These are phyloP conservation scores for Hydriomena furcata DNA, from an alignment of 2,888 invertebrate genomes.

Conservation along the genomic window DNA sequence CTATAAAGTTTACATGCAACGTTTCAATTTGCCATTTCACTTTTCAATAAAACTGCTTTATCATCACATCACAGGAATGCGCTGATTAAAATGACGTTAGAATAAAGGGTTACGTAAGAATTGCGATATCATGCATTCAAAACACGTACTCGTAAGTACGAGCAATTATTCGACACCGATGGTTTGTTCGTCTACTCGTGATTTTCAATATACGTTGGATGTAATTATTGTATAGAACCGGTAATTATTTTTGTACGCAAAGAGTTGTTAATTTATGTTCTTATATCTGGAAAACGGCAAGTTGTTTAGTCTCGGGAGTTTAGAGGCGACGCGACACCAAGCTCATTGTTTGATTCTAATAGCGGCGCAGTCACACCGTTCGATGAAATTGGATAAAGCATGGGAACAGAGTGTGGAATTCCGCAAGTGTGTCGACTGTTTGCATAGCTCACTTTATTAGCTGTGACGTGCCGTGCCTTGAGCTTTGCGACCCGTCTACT, in stretches of 20 bases:
- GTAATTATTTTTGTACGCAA: no score
- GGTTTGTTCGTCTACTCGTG: no score
- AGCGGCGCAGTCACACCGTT: constrained; percentile 65
- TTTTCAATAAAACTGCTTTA: constrained; percentile 28
- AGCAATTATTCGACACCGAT: background rate
- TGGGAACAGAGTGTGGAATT: constrained; percentile 77
- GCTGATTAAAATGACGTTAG: constrained; percentile 47
- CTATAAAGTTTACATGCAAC: constrained; percentile 7
- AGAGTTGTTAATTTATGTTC: constrained; percentile 32
- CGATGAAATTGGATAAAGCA: constrained; percentile 81
- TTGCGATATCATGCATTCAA: constrained; percentile 55
- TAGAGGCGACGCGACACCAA: constrained; percentile 67
- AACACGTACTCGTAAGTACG: constrained; percentile 41
- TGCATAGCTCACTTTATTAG: constrained; percentile 80
- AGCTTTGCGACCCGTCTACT: constrained; percentile 58
- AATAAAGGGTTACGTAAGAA: constrained; percentile 57
- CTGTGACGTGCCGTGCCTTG: constrained; percentile 60
- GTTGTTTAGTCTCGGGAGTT: constrained; percentile 62
- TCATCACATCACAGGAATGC: constrained; percentile 61
- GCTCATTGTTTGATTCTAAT: constrained; percentile 74
- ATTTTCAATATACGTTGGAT: background rate
- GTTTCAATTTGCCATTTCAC: constrained; percentile 10
- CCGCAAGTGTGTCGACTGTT: constrained; percentile 70
- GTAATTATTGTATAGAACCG: background rate
- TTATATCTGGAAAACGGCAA: constrained; percentile 60